phyloP scores from a whole-genome alignment of 2,113 vertebrate genomes.

The Calidris pygmaea region DNA sequence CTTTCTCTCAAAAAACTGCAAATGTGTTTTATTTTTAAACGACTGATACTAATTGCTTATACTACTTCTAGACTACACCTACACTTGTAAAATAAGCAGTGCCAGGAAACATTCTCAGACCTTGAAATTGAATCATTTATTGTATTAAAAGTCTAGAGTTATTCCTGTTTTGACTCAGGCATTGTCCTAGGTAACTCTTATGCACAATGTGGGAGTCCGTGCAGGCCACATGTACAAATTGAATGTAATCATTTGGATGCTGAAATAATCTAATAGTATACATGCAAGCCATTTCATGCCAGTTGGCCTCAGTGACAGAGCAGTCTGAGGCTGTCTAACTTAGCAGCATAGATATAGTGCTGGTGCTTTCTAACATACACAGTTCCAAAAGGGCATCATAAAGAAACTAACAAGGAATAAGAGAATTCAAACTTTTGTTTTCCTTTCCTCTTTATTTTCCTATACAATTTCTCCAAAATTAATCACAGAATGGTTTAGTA shows the following conservation, averaged over 20 bases:
- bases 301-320: background rate
- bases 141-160: background rate
- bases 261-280: background rate
- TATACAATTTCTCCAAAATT: background rate
- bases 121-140: background rate
- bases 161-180: background rate
- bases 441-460: background rate
- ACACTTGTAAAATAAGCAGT: background rate
- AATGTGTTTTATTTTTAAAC: background rate
- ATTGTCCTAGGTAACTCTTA: background rate
- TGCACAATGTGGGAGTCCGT: accelerated
- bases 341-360: background rate
- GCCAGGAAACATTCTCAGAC: background rate
- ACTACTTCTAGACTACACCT: background rate
- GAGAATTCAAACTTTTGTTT: background rate
- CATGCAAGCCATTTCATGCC: background rate
- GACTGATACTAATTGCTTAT: background rate
- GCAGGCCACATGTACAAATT: background rate
- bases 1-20: background rate
- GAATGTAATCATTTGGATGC: background rate
- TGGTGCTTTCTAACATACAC: background rate
- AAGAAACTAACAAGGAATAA: background rate
- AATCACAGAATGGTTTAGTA: background rate
- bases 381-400: background rate
- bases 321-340: background rate